These are phyloP conservation scores for Drosophila heteroneura DNA, from an alignment of 2,888 invertebrate genomes.

Conservation along the genomic window DNA sequence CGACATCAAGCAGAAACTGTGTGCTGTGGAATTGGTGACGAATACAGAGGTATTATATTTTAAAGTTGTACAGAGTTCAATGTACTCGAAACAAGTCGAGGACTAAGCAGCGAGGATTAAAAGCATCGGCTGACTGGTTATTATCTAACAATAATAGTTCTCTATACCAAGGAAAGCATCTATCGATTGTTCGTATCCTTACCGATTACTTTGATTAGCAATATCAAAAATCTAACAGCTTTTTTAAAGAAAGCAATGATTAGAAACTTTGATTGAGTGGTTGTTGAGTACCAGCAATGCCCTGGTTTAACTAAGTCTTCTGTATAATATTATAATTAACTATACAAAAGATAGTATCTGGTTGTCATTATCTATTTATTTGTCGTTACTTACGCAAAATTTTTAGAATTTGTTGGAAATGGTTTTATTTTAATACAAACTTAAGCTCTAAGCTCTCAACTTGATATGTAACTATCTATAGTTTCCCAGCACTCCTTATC, in stretches of 20 bases:
- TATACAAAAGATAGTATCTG: background rate
- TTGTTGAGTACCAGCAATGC: background rate
- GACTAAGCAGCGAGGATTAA: background rate
- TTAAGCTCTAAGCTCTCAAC: background rate
- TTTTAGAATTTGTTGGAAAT: no score
- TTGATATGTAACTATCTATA: background rate
- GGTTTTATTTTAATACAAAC: background rate
- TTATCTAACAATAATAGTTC: no score
- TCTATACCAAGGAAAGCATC: background rate
- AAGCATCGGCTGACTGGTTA: background rate
- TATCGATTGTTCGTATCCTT: background rate
- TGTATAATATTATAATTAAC: background rate
- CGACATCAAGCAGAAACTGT: slow-evolving; percentile 13
- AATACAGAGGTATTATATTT: slow-evolving; percentile 8
- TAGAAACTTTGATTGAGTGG: background rate
- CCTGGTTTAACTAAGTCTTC: background rate
- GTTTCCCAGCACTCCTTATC: background rate
- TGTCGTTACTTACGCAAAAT: background rate
- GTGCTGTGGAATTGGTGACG: background rate
- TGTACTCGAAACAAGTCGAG: slow-evolving; percentile 1
- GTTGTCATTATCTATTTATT: background rate
- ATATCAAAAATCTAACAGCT: background rate
- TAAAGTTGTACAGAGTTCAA: slow-evolving; percentile 17
- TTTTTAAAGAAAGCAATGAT: background rate
- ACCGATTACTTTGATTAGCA: background rate